Evolutionary conservation across 2,888 invertebrate genomes (phyloP).

Genomic region (Resseliella maxima): DNA sequence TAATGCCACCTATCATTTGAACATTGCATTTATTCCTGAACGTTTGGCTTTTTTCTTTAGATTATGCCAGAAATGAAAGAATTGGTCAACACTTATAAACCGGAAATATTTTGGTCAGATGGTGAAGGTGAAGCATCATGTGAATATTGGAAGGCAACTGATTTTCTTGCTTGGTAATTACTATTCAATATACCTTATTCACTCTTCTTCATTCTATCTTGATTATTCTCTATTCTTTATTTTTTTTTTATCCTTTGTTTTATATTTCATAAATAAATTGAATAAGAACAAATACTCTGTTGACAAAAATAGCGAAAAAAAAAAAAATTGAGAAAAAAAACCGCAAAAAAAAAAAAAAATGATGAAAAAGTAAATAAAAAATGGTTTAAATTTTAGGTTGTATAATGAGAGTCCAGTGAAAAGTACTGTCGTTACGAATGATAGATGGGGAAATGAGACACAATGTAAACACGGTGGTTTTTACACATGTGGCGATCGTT

Average conservation of each 20-base stretch:
- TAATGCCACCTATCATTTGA: background rate
- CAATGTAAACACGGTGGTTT: slow-evolving; percentile 90
- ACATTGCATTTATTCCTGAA: background rate
- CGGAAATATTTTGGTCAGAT: slow-evolving; percentile 91
- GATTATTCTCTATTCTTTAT: too few species aligned
- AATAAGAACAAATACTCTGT: too few species aligned
- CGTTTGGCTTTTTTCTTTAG: slow-evolving; percentile 24
- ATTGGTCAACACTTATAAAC: slow-evolving; percentile 75
- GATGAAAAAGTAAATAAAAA: too few species aligned
- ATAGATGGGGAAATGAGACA: slow-evolving; percentile 88
- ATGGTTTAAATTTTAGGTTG: slow-evolving; percentile 69
- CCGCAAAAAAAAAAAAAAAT: too few species aligned
- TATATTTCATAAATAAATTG: too few species aligned
- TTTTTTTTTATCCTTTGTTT: too few species aligned
- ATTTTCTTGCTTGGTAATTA: slow-evolving; percentile 80
- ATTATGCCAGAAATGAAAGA: slow-evolving; percentile 85
- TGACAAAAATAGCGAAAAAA: too few species aligned
- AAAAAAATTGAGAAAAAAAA: too few species aligned
- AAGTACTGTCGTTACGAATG: slow-evolving; percentile 90
- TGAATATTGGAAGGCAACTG: slow-evolving; percentile 84
- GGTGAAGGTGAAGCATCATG: slow-evolving; percentile 93
- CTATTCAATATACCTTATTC: background rate
- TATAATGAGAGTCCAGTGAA: slow-evolving; percentile 93
- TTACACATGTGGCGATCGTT: slow-evolving; percentile 86
- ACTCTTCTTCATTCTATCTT: too few species aligned